Percentiles rank a stretch among this genome's conserved stretches.
Conservation (phyloP, 2,888 invertebrate genomes). For the Cyclophora punctaria region DNA sequence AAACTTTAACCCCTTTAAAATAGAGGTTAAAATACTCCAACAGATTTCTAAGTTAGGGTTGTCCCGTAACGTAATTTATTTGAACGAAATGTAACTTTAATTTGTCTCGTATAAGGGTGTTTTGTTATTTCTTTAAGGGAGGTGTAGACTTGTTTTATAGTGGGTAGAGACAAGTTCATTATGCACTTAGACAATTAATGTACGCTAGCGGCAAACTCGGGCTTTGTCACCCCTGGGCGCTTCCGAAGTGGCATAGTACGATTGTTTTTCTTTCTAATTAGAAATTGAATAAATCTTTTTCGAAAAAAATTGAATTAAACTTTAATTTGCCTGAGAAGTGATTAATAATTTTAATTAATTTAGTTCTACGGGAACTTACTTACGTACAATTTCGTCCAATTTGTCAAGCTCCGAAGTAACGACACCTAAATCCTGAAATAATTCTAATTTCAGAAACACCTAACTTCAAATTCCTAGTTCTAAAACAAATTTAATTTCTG, state of each 20-base stretch:
- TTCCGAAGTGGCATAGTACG: conserved; percentile 50
- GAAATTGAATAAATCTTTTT: background rate
- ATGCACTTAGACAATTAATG: conserved; percentile 73
- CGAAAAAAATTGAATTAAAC: too few relatives aligned
- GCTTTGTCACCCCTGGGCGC: conserved; percentile 48
- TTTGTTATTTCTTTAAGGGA: conserved; percentile 11
- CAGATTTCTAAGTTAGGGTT: conserved; percentile 13
- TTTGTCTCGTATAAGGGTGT: conserved; percentile 22
- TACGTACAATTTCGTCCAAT: too few relatives aligned
- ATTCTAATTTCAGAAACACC: conserved; percentile 18
- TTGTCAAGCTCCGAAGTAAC: too few relatives aligned
- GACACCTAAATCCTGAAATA: conserved; percentile 7
- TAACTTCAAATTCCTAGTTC: conserved; percentile 22
- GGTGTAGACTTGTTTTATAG: conserved; percentile 36
- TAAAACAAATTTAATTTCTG: conserved; percentile 19
- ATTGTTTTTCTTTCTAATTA: conserved; percentile 3
- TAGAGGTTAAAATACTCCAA: conserved; percentile 10
- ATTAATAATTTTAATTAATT: too few relatives aligned
- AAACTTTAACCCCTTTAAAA: background rate
- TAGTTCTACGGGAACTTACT: too few relatives aligned
- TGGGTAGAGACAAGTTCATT: conserved; percentile 66
- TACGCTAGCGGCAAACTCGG: conserved; percentile 47
- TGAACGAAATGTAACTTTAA: conserved; percentile 30
- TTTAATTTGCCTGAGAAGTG: too few relatives aligned
- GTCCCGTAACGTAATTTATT: conserved; percentile 4